A percentile compares a stretch with the other conserved stretches of the same genome.
phyloP scores from a whole-genome alignment of 2,888 invertebrate species.

The Incurvaria masculella region DNA sequence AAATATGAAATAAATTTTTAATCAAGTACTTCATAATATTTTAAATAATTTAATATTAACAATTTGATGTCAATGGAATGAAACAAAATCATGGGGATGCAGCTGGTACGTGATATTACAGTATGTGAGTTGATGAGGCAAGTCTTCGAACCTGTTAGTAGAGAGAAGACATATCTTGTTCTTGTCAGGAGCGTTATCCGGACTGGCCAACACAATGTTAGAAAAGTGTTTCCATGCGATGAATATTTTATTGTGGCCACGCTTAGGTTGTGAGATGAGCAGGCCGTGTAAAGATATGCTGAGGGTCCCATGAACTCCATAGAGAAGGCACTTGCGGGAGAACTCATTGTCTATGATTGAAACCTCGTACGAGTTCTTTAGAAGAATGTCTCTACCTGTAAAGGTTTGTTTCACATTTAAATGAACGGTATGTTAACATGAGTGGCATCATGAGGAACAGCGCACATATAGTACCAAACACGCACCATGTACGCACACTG shows the following conservation, averaged over 20 bases:
- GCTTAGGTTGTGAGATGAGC: conserved; percentile 50
- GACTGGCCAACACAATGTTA: conserved; percentile 51
- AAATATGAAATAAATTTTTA: no score
- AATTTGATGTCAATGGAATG: neutral
- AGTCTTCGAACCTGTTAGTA: conserved; percentile 57
- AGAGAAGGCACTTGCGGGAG: conserved; percentile 59
- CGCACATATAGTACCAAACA: no score
- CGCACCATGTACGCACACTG: no score
- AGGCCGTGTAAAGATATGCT: conserved; percentile 54
- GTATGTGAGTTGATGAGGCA: neutral
- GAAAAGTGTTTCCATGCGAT: conserved; percentile 61
- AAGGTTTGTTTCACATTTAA: conserved; percentile 15
- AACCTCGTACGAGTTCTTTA: conserved; percentile 54
- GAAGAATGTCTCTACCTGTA: conserved; percentile 46
- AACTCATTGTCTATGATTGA: conserved; percentile 62
- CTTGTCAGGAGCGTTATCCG: conserved; percentile 47
- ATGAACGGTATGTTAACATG: conserved; percentile 15
- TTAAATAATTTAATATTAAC: neutral
- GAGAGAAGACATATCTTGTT: conserved; percentile 59
- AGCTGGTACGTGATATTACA: neutral
- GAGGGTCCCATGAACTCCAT: conserved; percentile 57
- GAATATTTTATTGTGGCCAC: conserved; percentile 41
- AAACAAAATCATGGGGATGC: neutral
- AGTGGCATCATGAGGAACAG: conserved; percentile 14
- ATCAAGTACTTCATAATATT: neutral